These are phyloP conservation scores for Meandrina meandrites DNA, from an alignment of 92 coral and sea anemone species.

Conservation along the genomic window DNA sequence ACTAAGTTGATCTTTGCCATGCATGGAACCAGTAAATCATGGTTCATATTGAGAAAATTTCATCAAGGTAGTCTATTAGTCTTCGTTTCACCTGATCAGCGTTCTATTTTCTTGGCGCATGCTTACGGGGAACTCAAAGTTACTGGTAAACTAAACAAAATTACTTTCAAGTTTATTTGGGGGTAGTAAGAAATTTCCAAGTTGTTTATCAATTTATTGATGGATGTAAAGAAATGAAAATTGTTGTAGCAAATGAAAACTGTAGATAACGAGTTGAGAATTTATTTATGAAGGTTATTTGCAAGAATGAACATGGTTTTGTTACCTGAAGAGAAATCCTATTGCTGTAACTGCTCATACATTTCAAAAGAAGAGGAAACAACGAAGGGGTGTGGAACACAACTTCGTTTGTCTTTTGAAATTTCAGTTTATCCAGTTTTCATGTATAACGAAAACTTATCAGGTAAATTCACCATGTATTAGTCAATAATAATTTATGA, in stretches of 20 bases:
- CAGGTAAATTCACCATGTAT: not conserved
- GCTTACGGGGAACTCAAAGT: not conserved
- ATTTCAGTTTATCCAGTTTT: not conserved
- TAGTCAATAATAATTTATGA: no score
- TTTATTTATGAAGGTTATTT: conserved; percentile 19
- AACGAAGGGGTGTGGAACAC: not conserved
- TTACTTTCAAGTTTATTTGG: not conserved
- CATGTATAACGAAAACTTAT: not conserved
- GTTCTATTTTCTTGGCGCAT: no score
- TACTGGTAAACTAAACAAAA: not conserved
- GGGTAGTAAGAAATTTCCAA: not conserved
- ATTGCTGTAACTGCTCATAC: not conserved
- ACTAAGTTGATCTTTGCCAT: not conserved
- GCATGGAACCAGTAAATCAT: not conserved
- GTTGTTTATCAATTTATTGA: not conserved
- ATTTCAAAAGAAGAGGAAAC: not conserved
- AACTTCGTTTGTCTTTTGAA: not conserved
- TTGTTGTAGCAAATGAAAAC: not conserved
- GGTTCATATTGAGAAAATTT: no score
- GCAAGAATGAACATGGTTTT: not conserved
- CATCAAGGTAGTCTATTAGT: no score
- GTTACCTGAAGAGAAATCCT: not conserved
- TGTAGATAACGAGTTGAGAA: not conserved
- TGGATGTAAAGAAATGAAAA: conserved; percentile 10
- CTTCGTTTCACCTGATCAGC: no score